phyloP scores from a whole-genome alignment of 2,888 invertebrate genomes.

The Arrhopalites spinosus region DNA sequence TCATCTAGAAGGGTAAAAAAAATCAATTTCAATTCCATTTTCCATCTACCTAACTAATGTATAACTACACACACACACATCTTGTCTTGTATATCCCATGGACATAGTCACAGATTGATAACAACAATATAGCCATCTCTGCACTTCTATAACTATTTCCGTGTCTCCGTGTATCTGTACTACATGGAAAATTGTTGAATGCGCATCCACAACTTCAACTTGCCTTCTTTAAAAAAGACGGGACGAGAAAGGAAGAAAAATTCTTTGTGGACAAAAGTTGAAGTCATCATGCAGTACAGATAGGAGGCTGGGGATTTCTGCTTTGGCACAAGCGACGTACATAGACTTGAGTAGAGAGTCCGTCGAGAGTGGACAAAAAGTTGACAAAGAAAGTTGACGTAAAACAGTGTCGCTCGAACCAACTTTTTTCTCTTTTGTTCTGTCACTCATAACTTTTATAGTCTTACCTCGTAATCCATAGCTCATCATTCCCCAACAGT shows the following conservation, averaged over 20 bases:
- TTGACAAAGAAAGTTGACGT: slow-evolving; percentile 15
- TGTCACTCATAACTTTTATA: slow-evolving; percentile 53
- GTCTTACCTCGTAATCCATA: slow-evolving; percentile 20
- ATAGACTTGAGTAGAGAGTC: neutral
- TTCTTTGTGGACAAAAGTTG: too few species aligned
- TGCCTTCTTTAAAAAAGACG: neutral
- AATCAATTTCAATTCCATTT: slow-evolving; percentile 45
- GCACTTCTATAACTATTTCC: neutral
- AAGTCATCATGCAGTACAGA: neutral
- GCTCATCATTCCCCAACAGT: neutral
- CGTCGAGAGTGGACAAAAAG: slow-evolving; percentile 11
- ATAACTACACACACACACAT: neutral
- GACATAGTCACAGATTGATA: neutral
- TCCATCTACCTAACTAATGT: slow-evolving; percentile 7
- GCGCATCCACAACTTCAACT: neutral
- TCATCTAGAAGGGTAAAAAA: slow-evolving; percentile 42
- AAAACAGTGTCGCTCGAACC: slow-evolving; percentile 34
- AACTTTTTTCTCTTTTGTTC: slow-evolving; percentile 50
- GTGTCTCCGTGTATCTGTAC: neutral
- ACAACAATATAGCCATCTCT: neutral
- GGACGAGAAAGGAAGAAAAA: neutral
- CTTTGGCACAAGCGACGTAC: neutral
- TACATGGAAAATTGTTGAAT: too few species aligned
- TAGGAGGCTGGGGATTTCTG: neutral
- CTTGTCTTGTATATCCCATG: neutral